Percentiles rank a stretch among this genome's conserved stretches.
Evolutionary conservation across 2,797 vertebrate species (phyloP).

Genomic region (Cyprinodon diabolis): DNA sequence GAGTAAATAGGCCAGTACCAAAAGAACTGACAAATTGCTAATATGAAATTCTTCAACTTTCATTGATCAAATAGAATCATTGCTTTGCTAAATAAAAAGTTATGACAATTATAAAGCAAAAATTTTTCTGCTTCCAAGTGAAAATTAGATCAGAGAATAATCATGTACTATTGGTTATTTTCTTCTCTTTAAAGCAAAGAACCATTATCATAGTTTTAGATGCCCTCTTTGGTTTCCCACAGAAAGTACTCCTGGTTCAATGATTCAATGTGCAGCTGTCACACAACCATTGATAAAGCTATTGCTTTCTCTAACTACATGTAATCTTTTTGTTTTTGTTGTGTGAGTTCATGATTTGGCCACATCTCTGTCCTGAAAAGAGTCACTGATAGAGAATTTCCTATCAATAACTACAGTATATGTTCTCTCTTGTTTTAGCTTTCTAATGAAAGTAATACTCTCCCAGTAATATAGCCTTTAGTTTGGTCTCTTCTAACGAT

Average conservation of each 20-base stretch:
- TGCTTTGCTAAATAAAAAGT: neutral
- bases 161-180: neutral
- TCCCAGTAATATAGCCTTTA: neutral
- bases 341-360: neutral
- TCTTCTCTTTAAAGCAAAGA: neutral
- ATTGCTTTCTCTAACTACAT: neutral
- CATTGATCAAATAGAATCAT: conserved; percentile 45
- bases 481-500: neutral
- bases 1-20: conserved; percentile 59
- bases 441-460: neutral
- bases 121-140: neutral
- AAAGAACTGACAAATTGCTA: conserved; percentile 59
- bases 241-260: neutral
- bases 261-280: neutral
- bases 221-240: neutral
- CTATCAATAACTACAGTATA: neutral
- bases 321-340: neutral
- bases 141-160: neutral
- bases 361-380: neutral
- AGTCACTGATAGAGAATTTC: neutral
- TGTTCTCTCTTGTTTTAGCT: neutral
- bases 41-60: conserved; percentile 40
- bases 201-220: neutral
- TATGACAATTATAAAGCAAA: neutral
- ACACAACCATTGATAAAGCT: neutral